These are phyloP conservation scores for Brachionus koreanus DNA, from an alignment of 1,140 invertebrate genomes.

Conservation along the genomic window DNA sequence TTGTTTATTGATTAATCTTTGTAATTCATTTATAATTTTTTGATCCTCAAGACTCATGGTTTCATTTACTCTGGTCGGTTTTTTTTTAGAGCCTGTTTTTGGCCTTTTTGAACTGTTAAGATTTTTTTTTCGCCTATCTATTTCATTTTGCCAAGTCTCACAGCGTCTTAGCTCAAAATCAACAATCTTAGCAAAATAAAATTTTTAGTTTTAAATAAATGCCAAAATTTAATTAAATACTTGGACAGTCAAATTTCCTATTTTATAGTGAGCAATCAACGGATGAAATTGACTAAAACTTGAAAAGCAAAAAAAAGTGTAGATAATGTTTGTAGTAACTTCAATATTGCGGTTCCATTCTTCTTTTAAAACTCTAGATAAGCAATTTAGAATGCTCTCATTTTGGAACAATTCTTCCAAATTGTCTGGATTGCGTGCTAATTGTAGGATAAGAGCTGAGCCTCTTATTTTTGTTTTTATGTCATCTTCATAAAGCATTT, in stretches of 20 bases:
- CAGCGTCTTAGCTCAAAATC: slow-evolving; percentile 87
- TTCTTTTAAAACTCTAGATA: slow-evolving; percentile 87
- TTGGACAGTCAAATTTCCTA: slow-evolving; percentile 53
- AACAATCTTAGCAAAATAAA: slow-evolving; percentile 70
- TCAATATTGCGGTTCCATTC: slow-evolving; percentile 95
- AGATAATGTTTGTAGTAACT: slow-evolving; percentile 89
- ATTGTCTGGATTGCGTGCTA: slow-evolving; percentile 87
- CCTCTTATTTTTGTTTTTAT: slow-evolving; percentile 85
- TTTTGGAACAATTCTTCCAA: slow-evolving; percentile 70
- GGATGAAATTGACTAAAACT: slow-evolving; percentile 92
- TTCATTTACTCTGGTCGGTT: neutral
- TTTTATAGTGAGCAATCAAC: slow-evolving; percentile 81
- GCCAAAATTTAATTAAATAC: neutral
- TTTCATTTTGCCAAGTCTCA: slow-evolving; percentile 85
- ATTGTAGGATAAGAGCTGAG: slow-evolving; percentile 80
- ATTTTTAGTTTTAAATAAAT: neutral
- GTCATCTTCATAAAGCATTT: slow-evolving; percentile 80
- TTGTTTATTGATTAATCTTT: slow-evolving; percentile 33
- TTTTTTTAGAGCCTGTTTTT: neutral
- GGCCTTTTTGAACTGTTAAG: neutral
- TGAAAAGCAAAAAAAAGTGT: slow-evolving; percentile 94
- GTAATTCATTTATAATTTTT: slow-evolving; percentile 14
- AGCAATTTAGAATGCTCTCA: slow-evolving; percentile 91
- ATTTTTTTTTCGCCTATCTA: slow-evolving; percentile 65
- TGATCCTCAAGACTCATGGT: slow-evolving; percentile 50